phyloP scores from a whole-genome alignment of 1,140 invertebrate species.

The Cephus cinctus region DNA sequence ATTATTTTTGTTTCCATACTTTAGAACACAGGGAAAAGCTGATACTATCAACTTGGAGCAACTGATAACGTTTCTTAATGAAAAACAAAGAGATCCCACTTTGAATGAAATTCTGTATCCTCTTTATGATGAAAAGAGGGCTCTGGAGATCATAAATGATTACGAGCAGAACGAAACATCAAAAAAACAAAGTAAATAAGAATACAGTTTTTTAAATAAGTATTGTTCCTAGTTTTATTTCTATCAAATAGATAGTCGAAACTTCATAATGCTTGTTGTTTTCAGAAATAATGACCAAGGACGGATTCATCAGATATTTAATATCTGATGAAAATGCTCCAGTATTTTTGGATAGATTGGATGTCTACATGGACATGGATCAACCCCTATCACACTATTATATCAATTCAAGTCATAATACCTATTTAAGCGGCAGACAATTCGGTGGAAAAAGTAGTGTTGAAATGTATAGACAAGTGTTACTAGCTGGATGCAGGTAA shows the following conservation, averaged over 20 bases:
- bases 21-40: constrained; percentile 88
- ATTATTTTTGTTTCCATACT: constrained; percentile 30
- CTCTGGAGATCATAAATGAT: constrained; percentile 88
- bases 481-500: constrained; percentile 90
- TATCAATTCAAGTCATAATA: constrained; percentile 99
- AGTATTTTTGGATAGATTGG: constrained; percentile 94
- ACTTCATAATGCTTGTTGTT: constrained; percentile 8
- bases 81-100: constrained; percentile 96
- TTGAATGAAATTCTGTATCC: constrained; percentile 99
- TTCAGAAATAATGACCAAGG: constrained; percentile 78
- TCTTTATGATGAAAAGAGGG: constrained; percentile 93
- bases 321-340: constrained; percentile 99
- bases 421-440: constrained; percentile 93
- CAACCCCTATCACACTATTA: constrained; percentile 97
- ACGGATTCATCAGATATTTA: constrained; percentile 94
- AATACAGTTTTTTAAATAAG: background rate
- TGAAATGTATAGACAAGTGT: constrained; percentile 97
- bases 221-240: background rate
- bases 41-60: constrained; percentile 85
- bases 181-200: constrained; percentile 70
- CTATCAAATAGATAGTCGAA: background rate
- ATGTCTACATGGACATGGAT: constrained; percentile 99
- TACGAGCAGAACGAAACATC: constrained; percentile 89
- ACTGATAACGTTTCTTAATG: constrained; percentile 94
- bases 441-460: constrained; percentile 96